Evolutionary conservation across 1,140 invertebrate genomes (phyloP).

Genomic region (Parapsyche elsis): DNA sequence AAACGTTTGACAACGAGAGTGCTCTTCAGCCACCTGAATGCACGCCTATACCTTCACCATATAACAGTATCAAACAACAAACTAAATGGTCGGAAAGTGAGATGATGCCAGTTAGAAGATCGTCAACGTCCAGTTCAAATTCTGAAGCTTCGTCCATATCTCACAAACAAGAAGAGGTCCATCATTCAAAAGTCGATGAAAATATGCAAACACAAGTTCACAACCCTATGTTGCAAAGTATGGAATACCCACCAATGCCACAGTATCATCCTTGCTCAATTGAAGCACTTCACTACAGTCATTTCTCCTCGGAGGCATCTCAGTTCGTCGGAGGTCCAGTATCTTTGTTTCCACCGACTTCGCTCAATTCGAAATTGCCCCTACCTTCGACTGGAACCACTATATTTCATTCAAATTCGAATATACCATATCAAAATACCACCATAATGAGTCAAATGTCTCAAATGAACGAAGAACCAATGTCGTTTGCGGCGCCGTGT

Average conservation of each 20-base stretch:
- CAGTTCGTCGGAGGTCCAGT: constrained; percentile 71
- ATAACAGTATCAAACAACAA: constrained; percentile 71
- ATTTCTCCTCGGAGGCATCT: constrained; percentile 67
- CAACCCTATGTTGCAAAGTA: constrained; percentile 61
- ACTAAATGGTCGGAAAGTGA: constrained; percentile 80
- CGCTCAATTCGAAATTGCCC: constrained; percentile 70
- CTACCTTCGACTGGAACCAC: constrained; percentile 72
- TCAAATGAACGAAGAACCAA: constrained; percentile 68
- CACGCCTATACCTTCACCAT: constrained; percentile 74
- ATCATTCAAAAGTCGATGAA: constrained; percentile 60
- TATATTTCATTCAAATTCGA: constrained; percentile 72
- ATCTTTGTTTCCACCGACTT: constrained; percentile 70
- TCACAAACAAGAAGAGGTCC: constrained; percentile 62
- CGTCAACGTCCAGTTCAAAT: constrained; percentile 75
- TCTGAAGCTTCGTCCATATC: constrained; percentile 71
- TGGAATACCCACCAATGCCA: constrained; percentile 65
- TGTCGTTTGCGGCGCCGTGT: constrained; percentile 68
- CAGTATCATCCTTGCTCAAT: constrained; percentile 63
- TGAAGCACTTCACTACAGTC: constrained; percentile 67
- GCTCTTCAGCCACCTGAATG: constrained; percentile 70
- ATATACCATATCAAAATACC: constrained; percentile 69
- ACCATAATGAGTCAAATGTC: constrained; percentile 67
- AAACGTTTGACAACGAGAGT: constrained; percentile 64
- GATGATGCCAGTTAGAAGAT: constrained; percentile 74
- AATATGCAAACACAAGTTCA: constrained; percentile 59